Evolutionary conservation across 2,113 vertebrate genomes (phyloP).

Genomic region (Nycticebus coucang): DNA sequence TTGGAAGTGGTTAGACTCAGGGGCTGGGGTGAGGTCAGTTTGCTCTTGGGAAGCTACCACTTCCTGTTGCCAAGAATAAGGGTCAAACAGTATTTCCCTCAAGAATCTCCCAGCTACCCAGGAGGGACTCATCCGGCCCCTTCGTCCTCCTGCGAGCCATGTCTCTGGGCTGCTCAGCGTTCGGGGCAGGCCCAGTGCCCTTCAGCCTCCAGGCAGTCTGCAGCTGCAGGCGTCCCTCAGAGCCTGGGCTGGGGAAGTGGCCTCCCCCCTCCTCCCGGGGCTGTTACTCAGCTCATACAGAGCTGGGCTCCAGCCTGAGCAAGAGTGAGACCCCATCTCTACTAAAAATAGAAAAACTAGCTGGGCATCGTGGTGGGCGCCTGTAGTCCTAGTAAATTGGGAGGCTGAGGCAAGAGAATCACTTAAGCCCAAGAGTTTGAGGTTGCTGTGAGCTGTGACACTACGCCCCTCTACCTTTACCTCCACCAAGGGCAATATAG

Average conservation of each 20-base stretch:
- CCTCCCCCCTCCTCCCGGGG: background rate
- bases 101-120: background rate
- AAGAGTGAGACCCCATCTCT: too few species aligned
- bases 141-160: accelerated
- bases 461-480: too few species aligned
- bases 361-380: too few species aligned
- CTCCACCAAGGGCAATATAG: too few species aligned
- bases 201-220: background rate
- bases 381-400: too few species aligned
- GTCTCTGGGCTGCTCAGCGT: background rate
- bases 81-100: background rate
- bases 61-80: conserved; percentile 55
- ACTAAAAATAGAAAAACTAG: too few species aligned
- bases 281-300: background rate
- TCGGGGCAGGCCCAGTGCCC: accelerated
- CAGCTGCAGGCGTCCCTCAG: background rate
- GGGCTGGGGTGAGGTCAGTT: background rate
- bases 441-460: too few species aligned
- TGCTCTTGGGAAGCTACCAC: conserved; percentile 7
- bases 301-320: background rate
- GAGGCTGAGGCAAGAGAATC: too few species aligned
- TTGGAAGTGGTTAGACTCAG: background rate
- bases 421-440: too few species aligned
- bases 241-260: background rate
- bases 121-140: background rate